Base-by-base conservation (phyloP, 1,140 invertebrate genomes). In the Laodelphax striatellus region DNA sequence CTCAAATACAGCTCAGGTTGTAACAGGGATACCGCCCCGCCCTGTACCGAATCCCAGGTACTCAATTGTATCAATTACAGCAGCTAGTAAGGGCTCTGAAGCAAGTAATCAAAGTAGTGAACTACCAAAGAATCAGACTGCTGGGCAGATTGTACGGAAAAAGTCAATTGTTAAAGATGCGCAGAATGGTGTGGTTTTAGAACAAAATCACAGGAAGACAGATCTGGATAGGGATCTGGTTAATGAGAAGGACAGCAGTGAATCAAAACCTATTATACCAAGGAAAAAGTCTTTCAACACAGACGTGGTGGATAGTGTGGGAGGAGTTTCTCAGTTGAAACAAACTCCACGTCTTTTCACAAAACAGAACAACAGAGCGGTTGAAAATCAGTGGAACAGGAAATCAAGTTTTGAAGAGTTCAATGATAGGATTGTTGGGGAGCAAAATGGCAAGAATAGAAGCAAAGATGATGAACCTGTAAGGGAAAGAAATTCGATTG, bases 51-150 rank as follows among this genome's bases (percentile, higher is more conserved):
- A 55, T 46, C 59, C 52, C 9, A 60, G 50, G 28, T 60, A 60
- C 31, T 60, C 59, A 6, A 55, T 60, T 13, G 59, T 60, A 14
- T 60, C 59, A 16, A 55, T 60, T 41, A 54, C 59, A 44, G 34
- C 59, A 44, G 34, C 59, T 24, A 55, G 31, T 55, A 38, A 42
- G 28, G 55, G 53, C 4, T 19, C 16, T 13, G 21, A 17, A 50
- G 6, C 46, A 16, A 50, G 14, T 44, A 19, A 44, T 44, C 17
- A 14, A 44, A 28, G 34, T 9, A 31, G 28, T 38, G 34, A 19
- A 17, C 21, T 14, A 50, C 16, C 16, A 22, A 50, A 50, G 14
- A 50, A 17, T 50, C 16, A 50, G 11, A 22, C 46, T 44, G 43
- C 14, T n/a, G 17, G 14, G 8, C 46, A 50, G 46, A 50, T 50